Evolutionary conservation across 2,113 vertebrate genomes (phyloP), one percentile per base, ranked within the genome.

Genomic region (Scomber japonicus): DNA sequence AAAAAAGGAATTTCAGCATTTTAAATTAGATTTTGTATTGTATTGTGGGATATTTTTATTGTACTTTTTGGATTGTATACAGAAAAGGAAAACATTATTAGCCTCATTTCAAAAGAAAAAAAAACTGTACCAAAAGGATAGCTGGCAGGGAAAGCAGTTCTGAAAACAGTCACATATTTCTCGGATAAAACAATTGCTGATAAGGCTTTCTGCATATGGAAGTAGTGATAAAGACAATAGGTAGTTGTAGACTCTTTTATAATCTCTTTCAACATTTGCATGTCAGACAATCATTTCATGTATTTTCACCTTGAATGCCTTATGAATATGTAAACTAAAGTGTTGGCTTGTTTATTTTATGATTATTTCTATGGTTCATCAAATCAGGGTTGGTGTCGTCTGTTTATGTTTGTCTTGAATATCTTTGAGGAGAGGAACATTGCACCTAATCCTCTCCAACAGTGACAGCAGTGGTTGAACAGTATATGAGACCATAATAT

Each of bases 401-500:
- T 71, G 49, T 73, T 57, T 68, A n/a, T 31, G 44, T 80, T 69
- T 48, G 73, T 71, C 40, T 74, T 68, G 46, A 65, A 30, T 60
- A 3, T 27, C 24, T 85, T 78, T 85, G 71, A 80, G 53, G 31
- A 74, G n/a, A 17, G 14, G 24, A 83, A 69, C 65, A 60, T 71
- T 54, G 49, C 49, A 71, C 62, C 53, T 69, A 51, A 30, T 72
- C 59, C 60, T 85, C 53, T 62, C 63, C 57, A 83, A 71, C 55
- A 68, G 75, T 80, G 72, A 71, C 75, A 84, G 46, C 62, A 31
- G 35, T 59, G 54, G 40, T 73, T 63, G 64, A 81, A 65, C 65
- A 82, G 64, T 80, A 72, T 45, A 67, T 68, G 9, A 53, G 69
- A 77, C 69, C 49, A 71, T 62, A 85, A 87, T 82, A 81, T 89